Evolutionary conservation across 2,888 invertebrate species (phyloP), one percentile per base, ranked within the genome.

Genomic region (Spilarctia lutea): DNA sequence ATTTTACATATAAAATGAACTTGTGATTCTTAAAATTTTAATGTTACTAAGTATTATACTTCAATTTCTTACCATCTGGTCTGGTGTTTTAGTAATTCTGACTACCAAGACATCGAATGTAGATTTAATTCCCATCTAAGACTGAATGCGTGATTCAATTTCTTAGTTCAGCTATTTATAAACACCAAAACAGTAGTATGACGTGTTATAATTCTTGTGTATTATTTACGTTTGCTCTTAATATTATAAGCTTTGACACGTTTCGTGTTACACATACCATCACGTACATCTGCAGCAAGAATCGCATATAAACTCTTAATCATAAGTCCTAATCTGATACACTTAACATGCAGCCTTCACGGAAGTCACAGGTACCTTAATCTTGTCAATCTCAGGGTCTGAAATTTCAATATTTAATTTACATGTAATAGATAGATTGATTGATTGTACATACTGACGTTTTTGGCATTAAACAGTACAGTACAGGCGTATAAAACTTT

Each of bases 261-360:
- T 60, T 27, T 60, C 4, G 6, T 27, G 4, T 60, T 60, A 56
- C 10, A 30, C 30, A 65, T 33, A 65, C 33, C 33, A 4, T 66
- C 72, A 72, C 65, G 72, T 72, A 72, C n/a, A 27, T 20, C 20
- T 48, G 35, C 30, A 65, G n/a, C 48, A 16, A 65, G 65, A 48
- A 33, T 24, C 42, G n/a, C 42, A 48, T 65, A 45, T 48, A 8
- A 48, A 71, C 65, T 65, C 65, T 70, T 71, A 65, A 33, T 63
- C 56, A 30, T 65, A 45, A 72, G 16, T 66, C 72, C 52, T 72
- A 66, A 66, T 72, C 72, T 66, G 52, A 72, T 45, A 20, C 7
- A 56, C 52, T n/a, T 56, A 48, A 30, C 11, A 33, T n/a, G 27
- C 18, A 39, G 27, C 52, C 63, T 66, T 52, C 72, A 27, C 35